Evolutionary conservation across 2,888 invertebrate species (phyloP).

Genomic region (Mantis religiosa): DNA sequence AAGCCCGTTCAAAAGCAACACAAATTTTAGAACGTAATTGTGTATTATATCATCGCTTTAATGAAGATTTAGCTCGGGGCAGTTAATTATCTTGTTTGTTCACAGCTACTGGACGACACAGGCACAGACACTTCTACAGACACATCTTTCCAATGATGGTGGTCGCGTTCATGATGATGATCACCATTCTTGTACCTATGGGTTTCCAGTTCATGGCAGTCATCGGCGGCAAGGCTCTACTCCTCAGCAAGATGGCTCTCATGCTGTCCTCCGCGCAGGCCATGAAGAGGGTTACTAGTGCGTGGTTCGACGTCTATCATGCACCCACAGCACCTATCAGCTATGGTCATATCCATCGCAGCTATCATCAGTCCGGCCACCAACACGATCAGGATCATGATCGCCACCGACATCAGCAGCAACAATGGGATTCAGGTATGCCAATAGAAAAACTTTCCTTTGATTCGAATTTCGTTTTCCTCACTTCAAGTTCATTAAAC

Average conservation of each 20-base stretch:
- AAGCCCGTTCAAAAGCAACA: too few relatives aligned
- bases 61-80: slow-evolving; percentile 6
- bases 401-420: background rate
- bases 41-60: too few relatives aligned
- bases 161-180: slow-evolving; percentile 72
- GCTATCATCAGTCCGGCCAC: background rate
- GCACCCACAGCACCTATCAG: background rate
- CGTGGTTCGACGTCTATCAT: slow-evolving; percentile 3
- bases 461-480: background rate
- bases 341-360: background rate
- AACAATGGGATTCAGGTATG: background rate
- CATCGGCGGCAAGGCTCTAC: slow-evolving; percentile 73
- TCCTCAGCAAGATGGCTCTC: slow-evolving; percentile 77
- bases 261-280: slow-evolving; percentile 76
- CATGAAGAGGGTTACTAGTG: slow-evolving; percentile 59
- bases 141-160: slow-evolving; percentile 67
- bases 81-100: background rate
- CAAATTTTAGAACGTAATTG: too few relatives aligned
- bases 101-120: background rate
- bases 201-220: slow-evolving; percentile 81
- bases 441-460: background rate
- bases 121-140: slow-evolving; percentile 44
- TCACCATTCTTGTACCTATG: slow-evolving; percentile 73
- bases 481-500: too few relatives aligned
- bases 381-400: background rate